phyloP scores from a whole-genome alignment of 2,888 invertebrate genomes.

The Cotesia congregata region DNA sequence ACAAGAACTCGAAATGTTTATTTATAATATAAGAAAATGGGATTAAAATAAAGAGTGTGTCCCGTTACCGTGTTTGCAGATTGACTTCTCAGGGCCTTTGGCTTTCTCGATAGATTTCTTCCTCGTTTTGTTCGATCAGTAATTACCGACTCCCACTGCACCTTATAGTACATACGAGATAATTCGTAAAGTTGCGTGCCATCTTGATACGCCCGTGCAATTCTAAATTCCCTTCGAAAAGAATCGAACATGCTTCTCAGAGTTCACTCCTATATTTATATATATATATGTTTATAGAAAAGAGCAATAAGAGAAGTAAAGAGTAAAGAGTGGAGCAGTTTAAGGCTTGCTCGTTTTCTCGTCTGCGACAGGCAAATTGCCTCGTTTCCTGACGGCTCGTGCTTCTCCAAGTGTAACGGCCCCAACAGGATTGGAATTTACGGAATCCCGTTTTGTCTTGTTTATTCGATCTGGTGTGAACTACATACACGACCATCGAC shows the following conservation, averaged over 20 bases:
- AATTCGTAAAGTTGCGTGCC: slow-evolving; percentile 40
- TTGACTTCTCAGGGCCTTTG: slow-evolving; percentile 35
- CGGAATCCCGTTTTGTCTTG: slow-evolving; percentile 43
- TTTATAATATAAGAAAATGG: neutral
- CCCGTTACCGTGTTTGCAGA: slow-evolving; percentile 30
- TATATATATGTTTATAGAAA: too few relatives aligned
- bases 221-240: slow-evolving; percentile 9
- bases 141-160: slow-evolving; percentile 28
- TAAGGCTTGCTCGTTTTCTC: slow-evolving; percentile 42
- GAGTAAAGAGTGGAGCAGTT: slow-evolving; percentile 17
- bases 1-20: neutral
- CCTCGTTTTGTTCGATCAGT: neutral
- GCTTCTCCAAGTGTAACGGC: slow-evolving; percentile 52
- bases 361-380: slow-evolving; percentile 67
- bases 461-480: slow-evolving; percentile 28
- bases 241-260: slow-evolving; percentile 32
- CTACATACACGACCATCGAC: slow-evolving; percentile 31
- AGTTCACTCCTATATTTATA: too few relatives aligned
- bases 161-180: slow-evolving; percentile 13
- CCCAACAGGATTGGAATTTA: slow-evolving; percentile 49
- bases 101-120: slow-evolving; percentile 21
- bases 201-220: slow-evolving; percentile 36
- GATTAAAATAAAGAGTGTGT: neutral
- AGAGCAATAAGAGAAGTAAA: slow-evolving; percentile 35
- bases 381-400: slow-evolving; percentile 62